A percentile compares a stretch with the other conserved stretches of the same genome.
Evolutionary conservation across 2,113 vertebrate species (phyloP).

Genomic region (Dinomys branickii): DNA sequence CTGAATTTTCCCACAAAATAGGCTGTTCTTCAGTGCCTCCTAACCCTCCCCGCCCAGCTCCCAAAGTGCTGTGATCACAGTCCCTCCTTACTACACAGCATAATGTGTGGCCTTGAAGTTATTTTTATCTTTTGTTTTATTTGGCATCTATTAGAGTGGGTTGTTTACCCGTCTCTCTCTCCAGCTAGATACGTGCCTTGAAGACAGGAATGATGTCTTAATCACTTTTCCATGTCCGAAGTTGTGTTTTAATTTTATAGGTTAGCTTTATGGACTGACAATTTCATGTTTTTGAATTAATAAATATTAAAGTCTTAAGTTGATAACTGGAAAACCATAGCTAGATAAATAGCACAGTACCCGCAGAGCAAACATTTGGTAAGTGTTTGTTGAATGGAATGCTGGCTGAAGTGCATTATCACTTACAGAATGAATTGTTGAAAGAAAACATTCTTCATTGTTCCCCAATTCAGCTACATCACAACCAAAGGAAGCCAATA

Average conservation of each 20-base stretch:
- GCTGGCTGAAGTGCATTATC: not conserved
- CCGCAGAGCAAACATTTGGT: slow-evolving; percentile 15
- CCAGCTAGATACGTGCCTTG: not conserved
- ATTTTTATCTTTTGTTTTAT: slow-evolving; percentile 8
- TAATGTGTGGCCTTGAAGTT: not conserved
- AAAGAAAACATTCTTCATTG: not conserved
- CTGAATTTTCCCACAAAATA: not conserved
- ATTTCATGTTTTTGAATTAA: slow-evolving; percentile 37
- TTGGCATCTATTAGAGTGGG: not conserved
- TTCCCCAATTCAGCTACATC: not conserved
- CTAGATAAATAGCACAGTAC: slow-evolving; percentile 6
- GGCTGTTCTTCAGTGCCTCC: not conserved
- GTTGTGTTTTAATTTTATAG: not conserved
- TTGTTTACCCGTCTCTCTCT: not conserved
- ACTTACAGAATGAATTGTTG: slow-evolving; percentile 34
- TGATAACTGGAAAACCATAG: slow-evolving; percentile 51
- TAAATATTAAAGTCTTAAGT: slow-evolving; percentile 46
- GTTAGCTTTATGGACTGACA: not conserved
- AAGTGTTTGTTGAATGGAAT: not conserved
- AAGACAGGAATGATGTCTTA: not conserved
- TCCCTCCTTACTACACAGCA: not conserved
- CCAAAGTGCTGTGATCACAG: not conserved
- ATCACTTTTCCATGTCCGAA: slow-evolving; percentile 1
- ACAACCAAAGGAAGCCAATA: not conserved
- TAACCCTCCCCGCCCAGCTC: not conserved